phyloP scores from a whole-genome alignment of 2,888 invertebrate species.

The Calameuta idolon region DNA sequence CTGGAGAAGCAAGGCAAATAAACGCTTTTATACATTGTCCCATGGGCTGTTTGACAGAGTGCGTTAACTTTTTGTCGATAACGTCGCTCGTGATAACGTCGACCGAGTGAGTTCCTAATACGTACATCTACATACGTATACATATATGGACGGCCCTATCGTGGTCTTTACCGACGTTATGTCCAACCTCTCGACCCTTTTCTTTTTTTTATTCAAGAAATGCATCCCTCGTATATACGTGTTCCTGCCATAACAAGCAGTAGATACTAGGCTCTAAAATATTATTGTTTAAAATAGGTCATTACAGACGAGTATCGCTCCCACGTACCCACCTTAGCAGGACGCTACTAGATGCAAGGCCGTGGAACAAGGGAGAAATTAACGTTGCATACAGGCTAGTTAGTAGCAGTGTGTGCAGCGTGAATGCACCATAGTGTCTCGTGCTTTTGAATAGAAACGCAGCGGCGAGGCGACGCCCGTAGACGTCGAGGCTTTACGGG shows the following conservation, averaged over 20 bases:
- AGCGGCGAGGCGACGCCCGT: neutral
- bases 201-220: conserved; percentile 11
- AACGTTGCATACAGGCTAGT: conserved; percentile 10
- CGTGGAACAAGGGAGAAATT: conserved; percentile 18
- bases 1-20: neutral
- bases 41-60: neutral
- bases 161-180: conserved; percentile 17
- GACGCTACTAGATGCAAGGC: neutral
- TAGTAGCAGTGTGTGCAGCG: neutral
- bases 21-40: neutral
- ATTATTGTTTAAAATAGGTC: conserved; percentile 8
- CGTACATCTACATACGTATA: conserved; percentile 11
- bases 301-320: neutral
- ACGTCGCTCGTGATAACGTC: neutral
- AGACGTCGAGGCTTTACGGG: neutral
- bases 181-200: conserved; percentile 4
- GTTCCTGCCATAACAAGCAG: neutral
- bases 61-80: neutral
- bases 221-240: conserved; percentile 4
- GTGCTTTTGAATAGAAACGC: neutral
- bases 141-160: conserved; percentile 5
- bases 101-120: neutral
- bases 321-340: neutral
- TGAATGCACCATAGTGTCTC: neutral
- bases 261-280: neutral